Evolutionary conservation across 2,888 invertebrate species (phyloP).

Genomic region (Athalia cordata): DNA sequence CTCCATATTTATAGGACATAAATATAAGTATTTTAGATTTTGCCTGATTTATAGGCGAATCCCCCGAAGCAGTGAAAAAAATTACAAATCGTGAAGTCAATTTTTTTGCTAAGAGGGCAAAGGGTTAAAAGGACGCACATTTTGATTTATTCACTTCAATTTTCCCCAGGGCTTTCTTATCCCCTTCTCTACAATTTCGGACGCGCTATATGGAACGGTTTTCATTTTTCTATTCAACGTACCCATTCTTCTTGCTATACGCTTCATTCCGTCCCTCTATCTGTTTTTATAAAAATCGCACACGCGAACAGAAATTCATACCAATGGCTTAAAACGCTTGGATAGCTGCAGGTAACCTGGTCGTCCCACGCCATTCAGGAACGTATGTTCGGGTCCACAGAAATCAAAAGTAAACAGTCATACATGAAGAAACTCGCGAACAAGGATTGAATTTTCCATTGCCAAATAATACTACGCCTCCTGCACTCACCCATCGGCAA

Average conservation of each 20-base stretch:
- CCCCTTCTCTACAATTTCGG: background rate
- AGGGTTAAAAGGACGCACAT: conserved; percentile 36
- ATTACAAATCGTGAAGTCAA: conserved; percentile 37
- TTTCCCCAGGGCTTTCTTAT: conserved; percentile 42
- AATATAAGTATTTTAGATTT: conserved; percentile 43
- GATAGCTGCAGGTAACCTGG: background rate
- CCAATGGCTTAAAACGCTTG: background rate
- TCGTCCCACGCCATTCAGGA: background rate
- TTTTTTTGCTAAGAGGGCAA: conserved; percentile 38
- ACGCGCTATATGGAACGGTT: conserved; percentile 5
- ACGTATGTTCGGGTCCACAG: background rate
- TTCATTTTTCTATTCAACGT: conserved; percentile 35
- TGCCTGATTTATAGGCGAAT: conserved; percentile 32
- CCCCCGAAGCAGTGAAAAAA: conserved; percentile 37
- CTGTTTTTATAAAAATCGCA: background rate
- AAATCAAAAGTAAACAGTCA: conserved; percentile 8
- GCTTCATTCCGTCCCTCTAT: background rate
- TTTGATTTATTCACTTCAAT: conserved; percentile 54
- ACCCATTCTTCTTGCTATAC: conserved; percentile 3
- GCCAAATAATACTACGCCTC: background rate
- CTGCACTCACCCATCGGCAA: background rate
- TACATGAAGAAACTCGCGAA: background rate
- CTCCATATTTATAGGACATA: conserved; percentile 42
- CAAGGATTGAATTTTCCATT: background rate
- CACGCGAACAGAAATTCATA: background rate